Evolutionary conservation across 2,113 vertebrate genomes (phyloP).

Genomic region (Nyctibius bracteatus): DNA sequence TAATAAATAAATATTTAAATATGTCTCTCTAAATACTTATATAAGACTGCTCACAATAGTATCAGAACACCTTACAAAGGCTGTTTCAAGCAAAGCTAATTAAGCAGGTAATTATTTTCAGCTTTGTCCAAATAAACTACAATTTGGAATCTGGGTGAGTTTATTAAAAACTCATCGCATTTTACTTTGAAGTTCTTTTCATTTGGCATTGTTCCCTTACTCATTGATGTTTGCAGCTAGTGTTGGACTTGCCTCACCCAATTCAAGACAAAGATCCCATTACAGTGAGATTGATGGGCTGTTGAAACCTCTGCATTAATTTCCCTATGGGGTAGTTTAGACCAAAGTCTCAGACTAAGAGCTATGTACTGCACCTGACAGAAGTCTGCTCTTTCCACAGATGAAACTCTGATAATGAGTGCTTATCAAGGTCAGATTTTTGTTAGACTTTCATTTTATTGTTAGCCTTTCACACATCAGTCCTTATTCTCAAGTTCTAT

Average conservation of each 20-base stretch:
- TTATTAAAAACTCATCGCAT: constrained; percentile 22
- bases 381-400: neutral
- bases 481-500: neutral
- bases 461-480: neutral
- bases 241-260: neutral
- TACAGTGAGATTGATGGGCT: neutral
- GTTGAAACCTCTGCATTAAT: neutral
- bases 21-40: neutral
- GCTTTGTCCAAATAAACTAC: constrained; percentile 31
- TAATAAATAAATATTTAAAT: constrained; percentile 9
- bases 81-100: neutral
- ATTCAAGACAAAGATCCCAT: neutral
- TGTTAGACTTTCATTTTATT: neutral
- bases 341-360: neutral
- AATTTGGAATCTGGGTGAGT: constrained; percentile 12
- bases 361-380: neutral
- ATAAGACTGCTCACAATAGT: neutral
- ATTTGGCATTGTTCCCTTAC: neutral
- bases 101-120: constrained; percentile 37
- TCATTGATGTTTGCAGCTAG: neutral
- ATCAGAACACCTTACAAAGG: neutral
- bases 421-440: neutral
- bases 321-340: neutral
- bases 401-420: neutral
- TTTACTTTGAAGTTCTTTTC: constrained; percentile 21